Base-by-base conservation (phyloP, 2,888 invertebrate species). In the Tyria jacobaeae region DNA sequence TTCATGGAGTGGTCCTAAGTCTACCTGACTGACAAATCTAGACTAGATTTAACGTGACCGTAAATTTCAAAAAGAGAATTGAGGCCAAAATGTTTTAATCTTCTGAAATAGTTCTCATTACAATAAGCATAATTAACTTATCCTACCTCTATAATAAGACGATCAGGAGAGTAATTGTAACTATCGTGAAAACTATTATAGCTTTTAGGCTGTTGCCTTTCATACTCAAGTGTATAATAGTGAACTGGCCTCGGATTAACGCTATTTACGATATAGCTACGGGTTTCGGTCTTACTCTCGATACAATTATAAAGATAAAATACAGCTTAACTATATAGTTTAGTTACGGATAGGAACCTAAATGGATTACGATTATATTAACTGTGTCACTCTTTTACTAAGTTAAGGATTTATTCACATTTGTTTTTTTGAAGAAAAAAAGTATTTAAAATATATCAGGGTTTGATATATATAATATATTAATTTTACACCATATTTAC, bases 151-250 rank as follows among this genome's bases (percentile, higher is more conserved):
- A 55, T 59, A 60, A 57, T 25, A 12, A 44, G 12, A 44, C 25
- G 52, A 56, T 58, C 25, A 27, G 14, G 37, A 24, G 24, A 53
- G 55, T 75, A 68, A 75, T 71, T 65, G 68, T 58, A 60, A 68
- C 47, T 34, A 58, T 57, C 44, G 47, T 25, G 71, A 66, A 57
- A 75, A 64, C 17, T 57, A 53, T 47, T 12, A 53, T 41, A 49
- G 68, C 54, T 62, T 70, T 63, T 68, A 62, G 39, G 48, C 57
- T 63, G 54, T 50, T 41, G 34, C 59, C 57, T 63, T 64, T 65
- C 50, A 68, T 53, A 60, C 52, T 62, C 17, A 53, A 63, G 41
- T 51, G 41, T 57, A 50, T 52, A 57, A 59, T 68, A 63, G 62
- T 56, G 60, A 57, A 51, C 61, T 21, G 44, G 17, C 15, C 27